phyloP scores from a whole-genome alignment of 2,797 vertebrate species.

The Sebastiscus tertius region DNA sequence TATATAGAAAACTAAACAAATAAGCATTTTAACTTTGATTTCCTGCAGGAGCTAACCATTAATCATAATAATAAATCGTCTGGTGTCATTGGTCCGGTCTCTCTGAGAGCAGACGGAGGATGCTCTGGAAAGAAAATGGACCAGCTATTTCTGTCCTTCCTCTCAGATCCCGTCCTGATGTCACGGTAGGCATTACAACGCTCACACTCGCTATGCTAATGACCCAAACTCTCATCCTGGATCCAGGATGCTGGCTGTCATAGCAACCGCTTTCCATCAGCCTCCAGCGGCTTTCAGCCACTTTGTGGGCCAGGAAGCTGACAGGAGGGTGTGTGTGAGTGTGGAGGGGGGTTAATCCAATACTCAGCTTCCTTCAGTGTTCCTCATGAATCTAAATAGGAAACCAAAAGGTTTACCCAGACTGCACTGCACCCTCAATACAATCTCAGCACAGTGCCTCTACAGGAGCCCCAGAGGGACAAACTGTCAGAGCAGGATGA shows the following conservation, averaged over 20 bases:
- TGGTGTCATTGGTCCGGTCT: neutral
- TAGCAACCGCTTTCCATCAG: slow-evolving; percentile 38
- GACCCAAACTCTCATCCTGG: slow-evolving; percentile 37
- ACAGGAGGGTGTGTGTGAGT: neutral
- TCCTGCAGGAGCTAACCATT: neutral
- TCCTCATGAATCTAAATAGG: slow-evolving; percentile 32
- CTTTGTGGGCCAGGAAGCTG: slow-evolving; percentile 15
- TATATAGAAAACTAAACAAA: neutral
- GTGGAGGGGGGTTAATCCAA: slow-evolving; percentile 1
- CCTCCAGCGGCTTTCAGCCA: slow-evolving; percentile 24
- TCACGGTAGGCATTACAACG: slow-evolving; percentile 8
- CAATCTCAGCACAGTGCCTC: neutral
- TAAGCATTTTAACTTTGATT: neutral
- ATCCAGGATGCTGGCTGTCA: slow-evolving; percentile 41
- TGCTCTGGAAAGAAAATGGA: slow-evolving; percentile 23
- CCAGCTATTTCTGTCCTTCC: slow-evolving; percentile 36
- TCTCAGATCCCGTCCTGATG: slow-evolving; percentile 20
- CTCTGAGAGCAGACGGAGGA: neutral
- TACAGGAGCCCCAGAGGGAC: slow-evolving; percentile 21
- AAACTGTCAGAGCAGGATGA: neutral
- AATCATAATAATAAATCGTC: neutral
- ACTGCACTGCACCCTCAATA: neutral
- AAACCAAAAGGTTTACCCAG: slow-evolving; percentile 9
- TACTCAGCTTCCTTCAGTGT: neutral
- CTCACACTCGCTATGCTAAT: slow-evolving; percentile 28